These are phyloP conservation scores for Nilaparvata lugens DNA, from an alignment of 1,140 invertebrate species.

Conservation along the genomic window DNA sequence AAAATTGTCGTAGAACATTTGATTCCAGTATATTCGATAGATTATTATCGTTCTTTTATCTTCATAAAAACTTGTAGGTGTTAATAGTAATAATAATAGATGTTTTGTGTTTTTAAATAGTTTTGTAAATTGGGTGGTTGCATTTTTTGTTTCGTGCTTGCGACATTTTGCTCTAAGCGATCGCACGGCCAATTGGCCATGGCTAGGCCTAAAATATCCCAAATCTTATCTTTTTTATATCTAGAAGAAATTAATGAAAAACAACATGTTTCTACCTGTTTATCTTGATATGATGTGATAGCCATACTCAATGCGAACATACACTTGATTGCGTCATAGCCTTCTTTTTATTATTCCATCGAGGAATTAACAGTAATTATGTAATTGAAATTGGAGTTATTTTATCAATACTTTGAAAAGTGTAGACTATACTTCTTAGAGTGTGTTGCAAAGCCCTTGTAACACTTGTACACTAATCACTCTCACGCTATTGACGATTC, in stretches of 20 bases:
- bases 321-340: slow-evolving; percentile 18
- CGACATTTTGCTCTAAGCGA: slow-evolving; percentile 12
- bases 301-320: slow-evolving; percentile 19
- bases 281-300: slow-evolving; percentile 17
- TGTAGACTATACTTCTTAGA: background rate
- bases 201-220: slow-evolving; percentile 13
- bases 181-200: slow-evolving; percentile 11
- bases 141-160: slow-evolving; percentile 17
- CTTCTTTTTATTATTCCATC: slow-evolving; percentile 17
- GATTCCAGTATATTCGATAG: slow-evolving; percentile 9
- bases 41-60: background rate
- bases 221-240: slow-evolving; percentile 7
- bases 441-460: slow-evolving; percentile 4
- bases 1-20: slow-evolving; percentile 2
- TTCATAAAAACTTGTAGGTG: background rate
- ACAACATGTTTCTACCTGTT: slow-evolving; percentile 1
- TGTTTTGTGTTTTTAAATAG: slow-evolving; percentile 9
- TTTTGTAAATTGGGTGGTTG: slow-evolving; percentile 15
- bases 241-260: background rate
- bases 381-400: slow-evolving; percentile 11
- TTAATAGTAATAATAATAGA: background rate
- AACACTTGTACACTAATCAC: too few species aligned
- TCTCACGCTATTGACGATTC: too few species aligned
- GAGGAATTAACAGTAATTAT: slow-evolving; percentile 10
- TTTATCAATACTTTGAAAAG: slow-evolving; percentile 18